Base-by-base conservation (phyloP, 2,888 invertebrate species). In the Phyllotreta striolata region DNA sequence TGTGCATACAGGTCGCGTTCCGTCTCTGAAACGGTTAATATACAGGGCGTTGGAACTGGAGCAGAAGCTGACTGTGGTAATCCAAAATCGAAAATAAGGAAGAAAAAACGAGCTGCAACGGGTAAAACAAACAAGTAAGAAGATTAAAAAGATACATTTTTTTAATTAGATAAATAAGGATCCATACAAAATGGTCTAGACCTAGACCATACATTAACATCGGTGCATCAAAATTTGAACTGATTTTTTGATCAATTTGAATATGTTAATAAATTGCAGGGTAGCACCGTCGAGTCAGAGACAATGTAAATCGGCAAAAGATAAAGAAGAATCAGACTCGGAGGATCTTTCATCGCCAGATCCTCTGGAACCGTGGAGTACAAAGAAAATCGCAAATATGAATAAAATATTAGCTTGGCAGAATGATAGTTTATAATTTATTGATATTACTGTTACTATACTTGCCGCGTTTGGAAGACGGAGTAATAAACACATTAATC, bases 281-380 rank as follows among this genome's bases (percentile, higher is more conserved):
- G 84, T 86, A 66, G 83, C 82, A 7, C 86, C 86, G 46, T 77
- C 78, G 65, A 70, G 74, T n/a, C 71, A 73, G 56, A 79, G 84
- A 73, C 73, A 79, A 55, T 83, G 83, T 68, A 79, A 79, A 63
- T 83, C 84, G 14, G 83, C 83, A 24, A 78, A 76, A 60, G 73
- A 74, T 58, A 70, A 76, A 58, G 38, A 66, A 6, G 51, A 65
- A 41, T 58, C 62, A 35, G 73, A 77, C 64, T 77, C 77, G 0
- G 78, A 78, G 34, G 74, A 70, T 47, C 68, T 74, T 6, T 79
- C 82, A 55, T 84, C 85, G 6, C 84, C 86, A 3, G 89, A 90
- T 82, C 89, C 89, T 4, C 79, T 90, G 65, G 89, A 90, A 75
- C 88, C 90, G 0, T 91, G 90, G 90, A 90, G 90, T 79, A 90